Conservation (phyloP, 2,113 vertebrate species). For the Bettongia penicillata region DNA sequence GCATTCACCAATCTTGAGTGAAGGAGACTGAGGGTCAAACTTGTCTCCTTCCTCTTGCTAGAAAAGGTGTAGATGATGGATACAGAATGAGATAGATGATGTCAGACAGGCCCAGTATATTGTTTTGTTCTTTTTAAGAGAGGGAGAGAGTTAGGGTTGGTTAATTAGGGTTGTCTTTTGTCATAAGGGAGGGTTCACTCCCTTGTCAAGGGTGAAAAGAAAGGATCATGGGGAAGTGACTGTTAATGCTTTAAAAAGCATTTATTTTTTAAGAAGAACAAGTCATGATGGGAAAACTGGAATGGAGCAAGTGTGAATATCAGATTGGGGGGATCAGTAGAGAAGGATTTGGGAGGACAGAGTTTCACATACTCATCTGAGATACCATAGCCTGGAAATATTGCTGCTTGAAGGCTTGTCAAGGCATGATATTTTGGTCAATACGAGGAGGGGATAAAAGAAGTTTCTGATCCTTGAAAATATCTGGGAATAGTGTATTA, state of each 20-base stretch:
- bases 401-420: slow-evolving; percentile 68
- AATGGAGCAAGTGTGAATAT: neutral
- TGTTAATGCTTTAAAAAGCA: neutral
- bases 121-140: neutral
- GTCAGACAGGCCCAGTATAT: neutral
- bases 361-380: slow-evolving; percentile 71
- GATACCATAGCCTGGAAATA: slow-evolving; percentile 74
- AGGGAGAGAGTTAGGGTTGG: neutral
- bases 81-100: neutral
- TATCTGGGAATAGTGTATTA: slow-evolving; percentile 16
- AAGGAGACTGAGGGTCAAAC: neutral
- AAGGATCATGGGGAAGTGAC: neutral
- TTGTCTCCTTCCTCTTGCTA: neutral
- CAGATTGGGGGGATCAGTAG: slow-evolving; percentile 28
- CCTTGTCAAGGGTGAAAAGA: neutral
- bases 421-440: slow-evolving; percentile 46
- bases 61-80: neutral
- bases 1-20: neutral
- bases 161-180: neutral
- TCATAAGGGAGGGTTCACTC: neutral
- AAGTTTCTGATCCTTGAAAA: slow-evolving; percentile 33
- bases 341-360: slow-evolving; percentile 74
- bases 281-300: neutral
- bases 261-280: neutral
- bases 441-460: slow-evolving; percentile 49